phyloP scores from a whole-genome alignment of 2,888 invertebrate species.

The Odontothrips loti region DNA sequence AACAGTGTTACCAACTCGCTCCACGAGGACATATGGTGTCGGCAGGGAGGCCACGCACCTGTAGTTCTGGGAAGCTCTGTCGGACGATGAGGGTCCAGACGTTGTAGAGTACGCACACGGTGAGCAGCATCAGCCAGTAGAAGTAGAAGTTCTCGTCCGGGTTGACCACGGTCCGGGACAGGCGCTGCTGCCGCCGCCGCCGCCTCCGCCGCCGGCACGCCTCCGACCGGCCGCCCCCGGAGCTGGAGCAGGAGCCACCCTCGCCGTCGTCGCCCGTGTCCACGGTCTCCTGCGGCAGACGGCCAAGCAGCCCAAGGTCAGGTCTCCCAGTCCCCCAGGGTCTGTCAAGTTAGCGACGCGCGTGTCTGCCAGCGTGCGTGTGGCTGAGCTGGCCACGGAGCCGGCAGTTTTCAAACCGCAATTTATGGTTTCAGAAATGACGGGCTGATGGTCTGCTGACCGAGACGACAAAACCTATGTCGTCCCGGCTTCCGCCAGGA shows the following conservation, averaged over 20 bases:
- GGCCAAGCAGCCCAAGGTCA: no score
- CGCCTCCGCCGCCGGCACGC: conserved; percentile 57
- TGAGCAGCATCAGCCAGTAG: conserved; percentile 88
- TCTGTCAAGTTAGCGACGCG: no score
- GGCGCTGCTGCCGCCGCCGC: conserved; percentile 58
- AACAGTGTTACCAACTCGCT: conserved; percentile 10
- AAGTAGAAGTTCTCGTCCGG: conserved; percentile 95
- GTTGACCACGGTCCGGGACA: conserved; percentile 79
- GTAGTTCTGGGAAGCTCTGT: conserved; percentile 89
- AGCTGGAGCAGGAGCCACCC: conserved; percentile 46
- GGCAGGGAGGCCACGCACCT: conserved; percentile 44
- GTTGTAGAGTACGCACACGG: conserved; percentile 87
- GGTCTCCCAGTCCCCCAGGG: no score
- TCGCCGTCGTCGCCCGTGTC: conserved; percentile 50
- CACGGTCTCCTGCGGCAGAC: conserved; percentile 48
- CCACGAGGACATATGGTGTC: no score
- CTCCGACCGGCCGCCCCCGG: conserved; percentile 50
- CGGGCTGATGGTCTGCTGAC: no score
- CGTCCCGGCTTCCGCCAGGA: no score
- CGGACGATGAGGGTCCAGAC: conserved; percentile 93
- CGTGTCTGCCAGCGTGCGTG: no score
- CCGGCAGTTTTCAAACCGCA: no score
- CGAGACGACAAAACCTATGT: no score
- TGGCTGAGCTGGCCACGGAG: no score
- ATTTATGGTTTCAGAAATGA: no score